Base-by-base conservation (phyloP, 2,888 invertebrate genomes). In the Hylaea fasciaria region DNA sequence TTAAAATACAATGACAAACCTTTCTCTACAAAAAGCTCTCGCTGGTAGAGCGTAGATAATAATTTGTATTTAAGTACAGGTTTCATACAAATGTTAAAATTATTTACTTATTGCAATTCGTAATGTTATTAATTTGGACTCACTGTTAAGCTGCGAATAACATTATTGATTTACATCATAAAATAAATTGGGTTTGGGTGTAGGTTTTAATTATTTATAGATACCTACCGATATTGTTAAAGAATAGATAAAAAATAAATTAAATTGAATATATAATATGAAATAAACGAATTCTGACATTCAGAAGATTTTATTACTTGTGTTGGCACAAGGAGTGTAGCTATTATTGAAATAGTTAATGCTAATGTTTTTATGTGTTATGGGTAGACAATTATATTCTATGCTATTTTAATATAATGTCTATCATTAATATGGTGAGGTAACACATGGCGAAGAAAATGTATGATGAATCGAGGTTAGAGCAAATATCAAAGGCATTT, bases 231-330 rank as follows among this genome's bases (percentile, higher is more conserved):
- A 32, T 32, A 32, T 9, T 32, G 32, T 32, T 10, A 8, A 32
- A 32, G 32, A 32, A 9, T 4, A 12, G 45, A 37, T 11, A 39
- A 44, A 57, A 57, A 49, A 50, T 39, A 22, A 50, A 50, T 49
- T 48, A 50, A 22, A 39, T 50, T 44, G n/a, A n/a, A n/a, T 44
- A 28, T 29, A 57, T 44, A 50, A 56, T 49, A 44, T 32, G 5
- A 3, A 45, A 45, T 50, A 57, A 49, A 56, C 35, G 28, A 44
- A 43, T 43, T 56, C 55, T 56, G 55, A 48, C 55, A 56, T 56
- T 56, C 48, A 35, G 29, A 56, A 35, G 48, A 43, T 49, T 49
- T 48, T 56, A 49, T 49, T 56, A 43, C 13, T 41, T 48, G 41
- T 55, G 35, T 44, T 49, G 44, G 13, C 11, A 47, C 47, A 47